phyloP scores from a whole-genome alignment of 2,113 vertebrate genomes.

The Labeo rohita region DNA sequence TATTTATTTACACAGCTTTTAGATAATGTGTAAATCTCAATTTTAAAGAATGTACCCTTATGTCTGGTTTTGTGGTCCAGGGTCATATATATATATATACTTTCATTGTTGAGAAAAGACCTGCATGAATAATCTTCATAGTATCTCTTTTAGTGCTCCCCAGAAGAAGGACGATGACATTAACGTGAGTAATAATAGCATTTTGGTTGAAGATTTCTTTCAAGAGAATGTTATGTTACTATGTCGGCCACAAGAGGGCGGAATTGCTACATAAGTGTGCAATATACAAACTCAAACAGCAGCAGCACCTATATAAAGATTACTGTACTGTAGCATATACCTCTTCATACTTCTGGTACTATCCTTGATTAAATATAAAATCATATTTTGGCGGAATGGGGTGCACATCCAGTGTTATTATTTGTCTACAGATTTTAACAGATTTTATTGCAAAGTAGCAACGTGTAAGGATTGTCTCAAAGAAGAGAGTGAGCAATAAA shows the following conservation, averaged over 20 bases:
- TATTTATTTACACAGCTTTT: too few relatives aligned
- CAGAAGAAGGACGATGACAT: not conserved
- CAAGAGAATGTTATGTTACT: not conserved
- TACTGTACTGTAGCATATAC: not conserved
- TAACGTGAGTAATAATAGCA: not conserved
- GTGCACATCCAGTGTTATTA: too few relatives aligned
- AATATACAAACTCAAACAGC: not conserved
- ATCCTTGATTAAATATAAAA: not conserved
- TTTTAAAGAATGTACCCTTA: too few relatives aligned
- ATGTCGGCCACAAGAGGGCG: not conserved
- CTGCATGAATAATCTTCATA: not conserved
- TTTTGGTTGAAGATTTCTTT: not conserved
- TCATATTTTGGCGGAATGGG: not conserved
- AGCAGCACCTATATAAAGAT: not conserved
- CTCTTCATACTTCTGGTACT: not conserved
- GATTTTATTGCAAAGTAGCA: not conserved
- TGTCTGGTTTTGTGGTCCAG: too few relatives aligned
- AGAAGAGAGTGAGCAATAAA: not conserved
- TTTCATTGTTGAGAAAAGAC: not conserved
- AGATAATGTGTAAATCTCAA: too few relatives aligned
- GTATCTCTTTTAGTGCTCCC: not conserved
- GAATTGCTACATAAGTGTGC: not conserved
- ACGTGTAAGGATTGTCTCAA: not conserved
- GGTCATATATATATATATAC: not conserved
- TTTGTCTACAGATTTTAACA: not conserved